phyloP scores from a whole-genome alignment of 2,888 invertebrate species.

The Chloroclystis v-ata region DNA sequence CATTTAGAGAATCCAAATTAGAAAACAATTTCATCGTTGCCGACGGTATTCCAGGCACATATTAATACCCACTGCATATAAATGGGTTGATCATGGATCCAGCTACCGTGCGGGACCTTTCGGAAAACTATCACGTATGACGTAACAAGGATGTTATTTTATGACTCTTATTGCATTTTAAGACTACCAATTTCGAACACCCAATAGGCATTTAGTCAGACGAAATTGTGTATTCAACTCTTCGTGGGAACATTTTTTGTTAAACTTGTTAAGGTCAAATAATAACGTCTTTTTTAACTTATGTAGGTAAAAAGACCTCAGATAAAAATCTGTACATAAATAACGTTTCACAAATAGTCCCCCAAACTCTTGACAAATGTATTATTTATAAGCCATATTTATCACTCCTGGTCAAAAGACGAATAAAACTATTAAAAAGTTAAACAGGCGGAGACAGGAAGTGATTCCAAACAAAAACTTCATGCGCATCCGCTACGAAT shows the following conservation, averaged over 20 bases:
- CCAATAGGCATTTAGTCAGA: conserved; percentile 2
- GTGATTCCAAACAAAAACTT: conserved; percentile 58
- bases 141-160: conserved; percentile 48
- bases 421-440: conserved; percentile 61
- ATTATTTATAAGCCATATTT: conserved; percentile 59
- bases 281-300: conserved; percentile 5
- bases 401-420: conserved; percentile 45
- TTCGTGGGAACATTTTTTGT: conserved; percentile 5
- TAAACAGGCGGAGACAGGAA: conserved; percentile 56
- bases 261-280: conserved; percentile 1
- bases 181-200: conserved; percentile 33
- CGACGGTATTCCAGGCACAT: conserved; percentile 60
- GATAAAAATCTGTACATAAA: conserved; percentile 22
- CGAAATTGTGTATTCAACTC: conserved; percentile 1
- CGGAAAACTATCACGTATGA: conserved; percentile 59
- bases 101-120: conserved; percentile 57
- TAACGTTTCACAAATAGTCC: conserved; percentile 12
- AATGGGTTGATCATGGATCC: conserved; percentile 52
- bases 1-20: conserved; percentile 29
- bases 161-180: conserved; percentile 37
- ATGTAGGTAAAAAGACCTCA: neutral
- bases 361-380: conserved; percentile 24
- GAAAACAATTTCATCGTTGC: conserved; percentile 33
- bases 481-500: conserved; percentile 61
- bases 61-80: conserved; percentile 54